Conservation (phyloP, 1,140 invertebrate genomes). For the Probaryconus sp. region DNA sequence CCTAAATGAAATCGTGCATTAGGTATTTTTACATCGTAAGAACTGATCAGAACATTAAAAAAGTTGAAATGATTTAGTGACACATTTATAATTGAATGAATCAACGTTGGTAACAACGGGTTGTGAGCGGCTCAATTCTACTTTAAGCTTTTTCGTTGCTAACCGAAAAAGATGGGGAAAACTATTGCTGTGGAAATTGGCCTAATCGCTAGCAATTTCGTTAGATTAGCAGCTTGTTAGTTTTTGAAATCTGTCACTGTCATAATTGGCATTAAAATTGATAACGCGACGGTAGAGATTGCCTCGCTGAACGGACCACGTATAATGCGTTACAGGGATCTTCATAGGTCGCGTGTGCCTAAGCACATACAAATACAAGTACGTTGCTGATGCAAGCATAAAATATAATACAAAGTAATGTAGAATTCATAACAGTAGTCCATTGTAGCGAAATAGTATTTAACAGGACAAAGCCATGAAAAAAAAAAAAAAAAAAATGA, state of each 20-base stretch:
- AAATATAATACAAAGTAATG: slow-evolving; percentile 75
- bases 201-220: no score
- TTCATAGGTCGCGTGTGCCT: slow-evolving; percentile 68
- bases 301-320: slow-evolving; percentile 30
- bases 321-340: slow-evolving; percentile 48
- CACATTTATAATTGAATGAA: no score
- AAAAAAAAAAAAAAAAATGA: slow-evolving; percentile 61
- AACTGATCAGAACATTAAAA: no score
- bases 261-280: not conserved
- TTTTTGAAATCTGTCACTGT: no score
- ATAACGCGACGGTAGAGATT: not conserved
- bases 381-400: slow-evolving; percentile 68
- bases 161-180: not conserved
- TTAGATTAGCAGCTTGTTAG: no score
- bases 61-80: no score
- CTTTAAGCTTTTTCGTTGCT: slow-evolving; percentile 7
- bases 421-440: slow-evolving; percentile 75
- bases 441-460: slow-evolving; percentile 76
- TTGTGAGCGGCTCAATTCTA: slow-evolving; percentile 28
- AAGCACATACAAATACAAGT: slow-evolving; percentile 67
- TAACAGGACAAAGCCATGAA: slow-evolving; percentile 67
- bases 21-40: no score
- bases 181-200: slow-evolving; percentile 7
- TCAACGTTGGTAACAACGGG: slow-evolving; percentile 53
- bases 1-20: no score